Base-by-base conservation (phyloP, 1,140 invertebrate genomes). In the Eurosta solidaginis region DNA sequence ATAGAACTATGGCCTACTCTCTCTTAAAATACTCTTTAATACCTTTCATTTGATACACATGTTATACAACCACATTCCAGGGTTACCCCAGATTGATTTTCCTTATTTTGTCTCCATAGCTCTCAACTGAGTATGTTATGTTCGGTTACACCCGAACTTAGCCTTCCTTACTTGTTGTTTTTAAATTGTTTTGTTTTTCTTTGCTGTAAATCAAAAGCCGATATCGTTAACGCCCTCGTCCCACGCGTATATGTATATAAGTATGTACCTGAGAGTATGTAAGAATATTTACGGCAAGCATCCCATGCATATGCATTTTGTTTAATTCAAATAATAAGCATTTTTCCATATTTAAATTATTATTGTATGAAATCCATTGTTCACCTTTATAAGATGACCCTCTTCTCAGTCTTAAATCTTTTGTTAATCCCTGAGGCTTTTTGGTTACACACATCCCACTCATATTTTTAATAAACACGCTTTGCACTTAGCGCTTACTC, bases 401-500 rank as follows among this genome's bases (percentile, higher is more conserved):
- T 40, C 59, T 42, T 36, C 29, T 0, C 2, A 63, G 9, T n/a
- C 27, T 68, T 68, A 27, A 40, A 68, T 40, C 14, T 68, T 40
- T 68, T 36, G 7, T 17, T 0, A 20, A 2, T 7, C 17, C 59
- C 59, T 29, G 2, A 40, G 59, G 59, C 59, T 40, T 68, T 10
- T 36, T 59, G 54, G 27, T 59, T 59, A 20, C 59, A 68, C 33
- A 40, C 59, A 68, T 20, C 59, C 59, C 36, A 68, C 59, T 42
- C 40, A 33, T 33, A 68, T 68, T 68, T 68, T 68, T 68, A 68
- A 68, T 68, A 36, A 68, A 29, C 59, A 68, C 33, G 33, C 27
- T 68, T 36, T 68, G 17, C 59, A 68, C 59, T 40, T 68, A 14
- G 59, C n/a, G 33, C 6, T 68, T 68, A 33, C n/a, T n/a, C n/a